Conservation (phyloP, 2,113 vertebrate species). For the Podarcis muralis region DNA sequence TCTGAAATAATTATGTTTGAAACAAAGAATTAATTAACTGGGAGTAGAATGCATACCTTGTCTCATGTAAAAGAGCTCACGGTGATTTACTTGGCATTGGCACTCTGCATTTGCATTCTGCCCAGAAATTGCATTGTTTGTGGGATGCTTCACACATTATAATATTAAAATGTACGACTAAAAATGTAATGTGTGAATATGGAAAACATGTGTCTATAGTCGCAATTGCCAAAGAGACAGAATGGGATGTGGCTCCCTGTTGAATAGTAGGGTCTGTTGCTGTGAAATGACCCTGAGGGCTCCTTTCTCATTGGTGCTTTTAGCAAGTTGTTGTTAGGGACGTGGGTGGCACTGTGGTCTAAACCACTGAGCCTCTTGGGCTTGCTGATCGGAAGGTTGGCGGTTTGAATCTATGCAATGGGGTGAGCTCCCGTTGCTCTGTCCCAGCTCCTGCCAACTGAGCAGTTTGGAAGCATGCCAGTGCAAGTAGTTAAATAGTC, state of each 20-base stretch:
- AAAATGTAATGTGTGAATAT: neutral
- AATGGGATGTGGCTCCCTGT: neutral
- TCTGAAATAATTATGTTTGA: conserved; percentile 27
- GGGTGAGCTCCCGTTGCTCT: too few relatives aligned
- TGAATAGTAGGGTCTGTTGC: neutral
- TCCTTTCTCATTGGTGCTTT: neutral
- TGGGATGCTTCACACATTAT: neutral
- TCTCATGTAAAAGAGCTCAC: neutral
- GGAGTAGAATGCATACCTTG: conserved; percentile 3
- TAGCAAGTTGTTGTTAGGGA: neutral
- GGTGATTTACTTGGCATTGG: neutral
- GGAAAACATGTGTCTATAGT: neutral
- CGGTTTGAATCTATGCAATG: too few relatives aligned
- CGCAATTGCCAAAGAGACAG: neutral
- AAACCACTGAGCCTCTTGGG: too few relatives aligned
- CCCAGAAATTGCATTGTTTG: neutral
- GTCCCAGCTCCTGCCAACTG: too few relatives aligned
- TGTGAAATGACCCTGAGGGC: neutral
- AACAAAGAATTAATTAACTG: conserved; percentile 32
- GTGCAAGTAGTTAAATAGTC: too few relatives aligned
- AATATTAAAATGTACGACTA: neutral
- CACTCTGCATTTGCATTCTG: neutral
- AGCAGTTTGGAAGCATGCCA: too few relatives aligned
- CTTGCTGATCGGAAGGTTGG: too few relatives aligned
- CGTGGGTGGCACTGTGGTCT: too few relatives aligned